Conservation (phyloP, 2,888 invertebrate genomes). For the Clostera curtula region DNA sequence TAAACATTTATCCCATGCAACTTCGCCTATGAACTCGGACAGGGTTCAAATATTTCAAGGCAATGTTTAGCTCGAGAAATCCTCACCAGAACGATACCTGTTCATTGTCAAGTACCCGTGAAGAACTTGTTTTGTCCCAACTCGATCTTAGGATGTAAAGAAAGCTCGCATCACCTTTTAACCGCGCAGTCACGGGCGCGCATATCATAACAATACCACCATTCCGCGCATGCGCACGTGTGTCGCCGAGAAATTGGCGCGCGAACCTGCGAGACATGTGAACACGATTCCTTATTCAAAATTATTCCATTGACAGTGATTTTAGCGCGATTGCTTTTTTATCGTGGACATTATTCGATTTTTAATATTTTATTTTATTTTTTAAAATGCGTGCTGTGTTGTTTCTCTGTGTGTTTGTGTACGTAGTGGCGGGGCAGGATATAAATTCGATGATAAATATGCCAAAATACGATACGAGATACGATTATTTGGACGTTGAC, state of each 20-base stretch:
- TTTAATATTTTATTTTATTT: conserved; percentile 10
- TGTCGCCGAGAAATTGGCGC: conserved; percentile 21
- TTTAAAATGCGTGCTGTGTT: conserved; percentile 47
- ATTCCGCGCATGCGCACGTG: conserved; percentile 36
- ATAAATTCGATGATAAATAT: conserved; percentile 42
- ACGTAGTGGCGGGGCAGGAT: conserved; percentile 44
- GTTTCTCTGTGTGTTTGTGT: conserved; percentile 41
- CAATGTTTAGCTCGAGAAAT: too few relatives aligned
- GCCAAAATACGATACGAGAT: conserved; percentile 72
- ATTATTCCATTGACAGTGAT: conserved; percentile 1
- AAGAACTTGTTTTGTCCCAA: conserved; percentile 16
- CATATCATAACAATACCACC: conserved; percentile 31
- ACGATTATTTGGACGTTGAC: conserved; percentile 82
- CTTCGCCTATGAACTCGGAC: too few relatives aligned
- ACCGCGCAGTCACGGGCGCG: conserved; percentile 19
- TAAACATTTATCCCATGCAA: too few relatives aligned
- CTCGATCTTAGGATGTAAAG: conserved; percentile 15
- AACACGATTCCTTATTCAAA: conserved; percentile 2
- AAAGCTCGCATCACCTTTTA: conserved; percentile 27
- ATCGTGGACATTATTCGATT: too few relatives aligned
- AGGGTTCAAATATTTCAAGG: too few relatives aligned
- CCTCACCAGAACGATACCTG: too few relatives aligned
- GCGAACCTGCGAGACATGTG: conserved; percentile 13
- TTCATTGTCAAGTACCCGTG: conserved; percentile 12
- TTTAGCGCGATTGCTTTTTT: too few relatives aligned